Percentiles rank a stretch among this genome's conserved stretches.
Evolutionary conservation across 1,140 invertebrate genomes (phyloP).

Genomic region (Cyclargus thomasi): DNA sequence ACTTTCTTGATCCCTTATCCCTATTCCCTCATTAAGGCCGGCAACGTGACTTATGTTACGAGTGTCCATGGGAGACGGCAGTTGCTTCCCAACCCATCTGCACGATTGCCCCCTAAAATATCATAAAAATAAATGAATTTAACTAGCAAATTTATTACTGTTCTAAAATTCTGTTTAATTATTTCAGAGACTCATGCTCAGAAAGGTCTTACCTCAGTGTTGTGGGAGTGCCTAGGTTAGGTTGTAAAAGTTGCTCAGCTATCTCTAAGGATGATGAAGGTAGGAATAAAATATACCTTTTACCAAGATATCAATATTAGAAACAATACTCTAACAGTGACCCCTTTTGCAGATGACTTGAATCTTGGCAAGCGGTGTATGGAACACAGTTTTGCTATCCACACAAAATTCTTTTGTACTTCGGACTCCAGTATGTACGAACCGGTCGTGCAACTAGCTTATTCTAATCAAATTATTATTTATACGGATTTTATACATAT

Average conservation of each 20-base stretch:
- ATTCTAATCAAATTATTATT: conserved; percentile 73
- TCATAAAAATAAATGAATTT: too few relatives aligned
- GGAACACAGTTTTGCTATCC: conserved; percentile 72
- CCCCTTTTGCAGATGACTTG: conserved; percentile 46
- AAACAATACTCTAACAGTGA: background rate
- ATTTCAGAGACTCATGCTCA: conserved; percentile 66
- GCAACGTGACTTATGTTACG: too few relatives aligned
- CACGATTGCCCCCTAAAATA: too few relatives aligned
- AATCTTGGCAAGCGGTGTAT: conserved; percentile 65
- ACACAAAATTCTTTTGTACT: conserved; percentile 72
- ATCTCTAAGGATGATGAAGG: conserved; percentile 65
- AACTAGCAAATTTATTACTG: too few relatives aligned
- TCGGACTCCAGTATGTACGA: conserved; percentile 71
- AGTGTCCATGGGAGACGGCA: too few relatives aligned
- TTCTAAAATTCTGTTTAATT: conserved; percentile 19
- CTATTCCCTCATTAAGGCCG: too few relatives aligned
- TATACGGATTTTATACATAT: conserved; percentile 74
- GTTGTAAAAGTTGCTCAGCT: conserved; percentile 67
- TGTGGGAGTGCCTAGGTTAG: conserved; percentile 68
- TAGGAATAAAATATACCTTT: conserved; percentile 28
- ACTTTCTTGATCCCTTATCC: too few relatives aligned
- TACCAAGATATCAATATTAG: background rate
- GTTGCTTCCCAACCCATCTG: too few relatives aligned
- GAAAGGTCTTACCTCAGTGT: conserved; percentile 73
- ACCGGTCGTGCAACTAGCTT: conserved; percentile 70